Base-by-base conservation (phyloP, 2,113 vertebrate species). In the Dipodomys ordii region DNA sequence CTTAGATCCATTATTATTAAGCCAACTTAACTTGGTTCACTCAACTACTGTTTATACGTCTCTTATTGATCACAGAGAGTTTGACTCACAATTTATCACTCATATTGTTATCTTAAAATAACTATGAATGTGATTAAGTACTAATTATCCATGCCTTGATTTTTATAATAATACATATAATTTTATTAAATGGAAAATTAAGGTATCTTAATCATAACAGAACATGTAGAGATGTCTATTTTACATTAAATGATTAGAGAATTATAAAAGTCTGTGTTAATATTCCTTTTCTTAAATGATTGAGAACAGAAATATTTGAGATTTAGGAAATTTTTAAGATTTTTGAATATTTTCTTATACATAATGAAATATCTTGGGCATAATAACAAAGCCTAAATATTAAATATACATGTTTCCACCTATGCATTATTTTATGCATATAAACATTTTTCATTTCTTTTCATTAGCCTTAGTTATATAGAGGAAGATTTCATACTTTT, bases 61-160 rank as follows among this genome's bases (percentile, higher is more conserved):
- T 20, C 35, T 2, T 30, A 35, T 77, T 64, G 2, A 19, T 80
- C 15, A 57, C 12, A 57, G 53, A 16, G 53, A 49, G 53, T 18
- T 57, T 11, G 12, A 13, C 11, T 67, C 79, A 83, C 64, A 82
- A 86, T 86, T 68, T 82, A 73, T 85, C 57, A 62, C 35, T 22
- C 27, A 27, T 32, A 6, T 77, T 74, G 16, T 90, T 72, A n/a
- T n/a, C 32, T 91, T 69, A 30, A 94, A 93, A 91, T 72, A 92
- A 4, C 53, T 57, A 46, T 53, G 32, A 87, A 39, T 87, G 6
- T 93, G 76, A 77, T 71, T 93, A 91, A 80, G 12, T 69, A 4
- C 9, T 83, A 76, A 77, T 83, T 72, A 73, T 0, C 2, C 2
- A 76, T 91, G 74, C 87, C 8, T 83, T 83, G 16, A 96, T 91